Percentiles rank a stretch among this genome's conserved stretches.
Evolutionary conservation across 2,113 vertebrate genomes (phyloP).

Genomic region (Tyrannus savana): DNA sequence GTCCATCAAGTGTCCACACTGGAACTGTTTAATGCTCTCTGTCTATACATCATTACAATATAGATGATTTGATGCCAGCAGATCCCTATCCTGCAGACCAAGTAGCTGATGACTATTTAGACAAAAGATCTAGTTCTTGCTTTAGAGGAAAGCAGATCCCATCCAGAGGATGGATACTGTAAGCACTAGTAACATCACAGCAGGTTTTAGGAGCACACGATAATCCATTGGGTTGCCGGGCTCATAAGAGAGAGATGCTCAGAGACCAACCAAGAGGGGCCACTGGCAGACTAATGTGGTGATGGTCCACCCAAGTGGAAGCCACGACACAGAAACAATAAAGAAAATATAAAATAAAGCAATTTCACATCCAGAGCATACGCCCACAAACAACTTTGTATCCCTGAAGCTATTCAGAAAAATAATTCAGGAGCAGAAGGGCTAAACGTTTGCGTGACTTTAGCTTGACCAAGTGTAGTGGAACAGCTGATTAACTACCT

Average conservation of each 20-base stretch:
- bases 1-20: not conserved
- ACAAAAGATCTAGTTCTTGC: not conserved
- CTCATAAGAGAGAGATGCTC: not conserved
- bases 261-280: not conserved
- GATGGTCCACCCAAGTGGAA: not conserved
- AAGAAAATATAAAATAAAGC: not conserved
- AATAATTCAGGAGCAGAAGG: not conserved
- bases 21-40: not conserved
- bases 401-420: not conserved
- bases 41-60: not conserved
- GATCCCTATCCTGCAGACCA: not conserved
- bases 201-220: not conserved
- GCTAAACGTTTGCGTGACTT: not conserved
- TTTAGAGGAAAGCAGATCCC: not conserved
- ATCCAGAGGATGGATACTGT: not conserved
- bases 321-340: not conserved
- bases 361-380: not conserved
- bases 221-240: not conserved
- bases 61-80: not conserved
- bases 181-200: not conserved
- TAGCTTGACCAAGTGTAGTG: not conserved
- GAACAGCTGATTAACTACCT: not conserved
- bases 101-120: not conserved
- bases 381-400: not conserved
- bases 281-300: not conserved